Evolutionary conservation across 64 coral and sea anemone genomes (phyloP).

Genomic region (Montipora cactus): DNA sequence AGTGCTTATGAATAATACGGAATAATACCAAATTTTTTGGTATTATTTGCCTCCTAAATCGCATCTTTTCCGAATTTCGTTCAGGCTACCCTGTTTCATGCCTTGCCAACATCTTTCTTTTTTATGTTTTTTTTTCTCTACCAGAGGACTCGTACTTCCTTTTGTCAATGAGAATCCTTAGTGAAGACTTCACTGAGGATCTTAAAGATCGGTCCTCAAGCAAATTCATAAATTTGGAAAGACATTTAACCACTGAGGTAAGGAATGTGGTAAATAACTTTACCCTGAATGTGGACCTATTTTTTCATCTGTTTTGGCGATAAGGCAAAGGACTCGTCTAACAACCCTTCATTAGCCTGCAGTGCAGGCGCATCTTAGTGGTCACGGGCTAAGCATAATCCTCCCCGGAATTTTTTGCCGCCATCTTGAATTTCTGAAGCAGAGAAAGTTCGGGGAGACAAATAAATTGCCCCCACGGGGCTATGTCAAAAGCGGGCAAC

Average conservation of each 20-base stretch:
- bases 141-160: conserved; percentile 61
- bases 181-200: conserved; percentile 41
- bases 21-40: too few relatives aligned
- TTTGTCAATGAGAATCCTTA: conserved; percentile 30
- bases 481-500: too few relatives aligned
- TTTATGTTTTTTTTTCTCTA: background rate
- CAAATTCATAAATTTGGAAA: conserved; percentile 18
- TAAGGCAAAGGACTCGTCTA: too few relatives aligned
- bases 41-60: too few relatives aligned
- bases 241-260: conserved; percentile 24
- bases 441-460: too few relatives aligned
- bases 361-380: too few relatives aligned
- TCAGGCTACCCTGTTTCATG: background rate
- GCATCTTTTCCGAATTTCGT: background rate
- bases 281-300: background rate
- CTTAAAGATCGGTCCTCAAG: conserved; percentile 31
- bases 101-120: background rate
- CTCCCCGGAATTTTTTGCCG: too few relatives aligned
- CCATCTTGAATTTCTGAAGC: too few relatives aligned
- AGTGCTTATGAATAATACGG: too few relatives aligned
- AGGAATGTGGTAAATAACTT: background rate
- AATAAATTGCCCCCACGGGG: too few relatives aligned
- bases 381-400: too few relatives aligned
- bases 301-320: background rate
- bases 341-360: too few relatives aligned